phyloP scores from a whole-genome alignment of 2,888 invertebrate species.

The Idaea aversata region DNA sequence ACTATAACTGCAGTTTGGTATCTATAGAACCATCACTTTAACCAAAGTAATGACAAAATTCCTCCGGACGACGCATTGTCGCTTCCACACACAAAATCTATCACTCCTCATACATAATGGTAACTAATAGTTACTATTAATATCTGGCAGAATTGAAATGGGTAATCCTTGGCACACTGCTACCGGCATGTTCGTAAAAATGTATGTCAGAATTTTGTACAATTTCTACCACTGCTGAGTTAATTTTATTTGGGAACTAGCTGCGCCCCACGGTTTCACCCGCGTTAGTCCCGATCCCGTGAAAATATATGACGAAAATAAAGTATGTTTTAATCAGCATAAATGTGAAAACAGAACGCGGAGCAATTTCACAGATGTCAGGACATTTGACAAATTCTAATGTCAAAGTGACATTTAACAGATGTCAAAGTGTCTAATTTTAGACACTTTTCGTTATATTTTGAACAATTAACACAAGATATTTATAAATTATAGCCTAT shows the following conservation, averaged over 20 bases:
- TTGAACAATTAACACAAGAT: too few relatives aligned
- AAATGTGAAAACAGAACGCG: too few relatives aligned
- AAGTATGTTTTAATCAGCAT: too few relatives aligned
- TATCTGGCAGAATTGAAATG: conserved; percentile 67
- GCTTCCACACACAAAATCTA: conserved; percentile 51
- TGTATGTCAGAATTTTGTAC: conserved; percentile 31
- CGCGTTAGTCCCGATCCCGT: too few relatives aligned
- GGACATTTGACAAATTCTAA: too few relatives aligned
- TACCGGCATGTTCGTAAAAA: conserved; percentile 68
- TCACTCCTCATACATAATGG: conserved; percentile 66
- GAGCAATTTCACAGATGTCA: too few relatives aligned
- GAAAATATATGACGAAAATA: too few relatives aligned
- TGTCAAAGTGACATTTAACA: too few relatives aligned
- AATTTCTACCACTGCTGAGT: not conserved
- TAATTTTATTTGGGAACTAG: not conserved
- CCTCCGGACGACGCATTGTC: conserved; percentile 20
- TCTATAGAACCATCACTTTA: not conserved
- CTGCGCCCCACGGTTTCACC: too few relatives aligned
- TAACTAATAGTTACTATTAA: conserved; percentile 69
- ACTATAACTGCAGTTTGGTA: not conserved
- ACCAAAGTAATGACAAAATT: not conserved
- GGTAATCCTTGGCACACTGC: conserved; percentile 74
- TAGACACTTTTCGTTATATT: too few relatives aligned
- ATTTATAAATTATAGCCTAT: too few relatives aligned
- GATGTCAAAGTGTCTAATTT: too few relatives aligned